A percentile compares a stretch with the other conserved stretches of the same genome.
Evolutionary conservation across 1,140 invertebrate genomes (phyloP).

Genomic region (Coenobita brevimanus): DNA sequence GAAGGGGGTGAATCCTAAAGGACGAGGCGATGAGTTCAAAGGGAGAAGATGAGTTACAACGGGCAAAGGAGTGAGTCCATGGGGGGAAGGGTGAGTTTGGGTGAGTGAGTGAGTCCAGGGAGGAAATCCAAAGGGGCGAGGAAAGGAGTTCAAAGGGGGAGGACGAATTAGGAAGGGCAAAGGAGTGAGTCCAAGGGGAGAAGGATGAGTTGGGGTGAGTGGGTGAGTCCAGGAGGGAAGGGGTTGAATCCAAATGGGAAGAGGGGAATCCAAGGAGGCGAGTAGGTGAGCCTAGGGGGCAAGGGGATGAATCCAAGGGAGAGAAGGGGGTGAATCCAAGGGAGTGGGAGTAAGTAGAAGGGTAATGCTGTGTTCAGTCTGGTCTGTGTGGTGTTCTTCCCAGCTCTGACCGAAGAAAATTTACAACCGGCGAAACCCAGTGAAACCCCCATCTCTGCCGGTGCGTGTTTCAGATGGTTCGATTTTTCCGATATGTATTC

Average conservation of each 20-base stretch:
- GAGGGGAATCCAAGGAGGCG: not conserved
- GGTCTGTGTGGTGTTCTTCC: too few species aligned
- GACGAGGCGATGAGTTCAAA: not conserved
- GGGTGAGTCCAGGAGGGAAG: not conserved
- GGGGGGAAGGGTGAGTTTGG: not conserved
- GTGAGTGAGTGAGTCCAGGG: slow-evolving; percentile 10
- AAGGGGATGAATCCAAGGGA: too few species aligned
- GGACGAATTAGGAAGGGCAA: not conserved
- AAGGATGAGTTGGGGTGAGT: not conserved
- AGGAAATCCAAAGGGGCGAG: not conserved
- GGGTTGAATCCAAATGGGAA: not conserved
- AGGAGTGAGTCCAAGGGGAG: not conserved
- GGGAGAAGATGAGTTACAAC: not conserved
- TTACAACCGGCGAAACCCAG: too few species aligned
- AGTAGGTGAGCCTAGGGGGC: not conserved
- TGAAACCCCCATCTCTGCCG: too few species aligned
- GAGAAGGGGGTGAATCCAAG: too few species aligned
- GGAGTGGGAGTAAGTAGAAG: too few species aligned
- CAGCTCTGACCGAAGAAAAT: too few species aligned
- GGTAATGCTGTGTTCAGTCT: too few species aligned
- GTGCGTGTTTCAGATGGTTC: too few species aligned
- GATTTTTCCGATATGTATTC: too few species aligned
- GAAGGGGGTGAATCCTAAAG: not conserved
- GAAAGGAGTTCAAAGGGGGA: slow-evolving; percentile 6
- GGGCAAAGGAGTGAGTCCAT: not conserved